phyloP scores from a whole-genome alignment of 2,113 vertebrate species.

The Pseudorectes ferrugineus region DNA sequence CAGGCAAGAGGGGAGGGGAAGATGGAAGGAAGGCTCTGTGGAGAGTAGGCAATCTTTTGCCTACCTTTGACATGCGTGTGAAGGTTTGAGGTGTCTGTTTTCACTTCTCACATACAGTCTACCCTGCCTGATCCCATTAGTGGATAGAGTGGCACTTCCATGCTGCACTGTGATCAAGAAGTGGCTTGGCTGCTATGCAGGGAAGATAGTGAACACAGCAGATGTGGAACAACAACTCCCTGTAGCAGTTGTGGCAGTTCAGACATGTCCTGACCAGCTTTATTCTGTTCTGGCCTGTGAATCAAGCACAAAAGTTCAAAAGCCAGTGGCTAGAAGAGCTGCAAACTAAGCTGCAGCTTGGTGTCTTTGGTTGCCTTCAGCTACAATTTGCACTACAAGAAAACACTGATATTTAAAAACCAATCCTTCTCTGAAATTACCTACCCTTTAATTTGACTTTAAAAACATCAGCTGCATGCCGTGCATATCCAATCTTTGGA shows the following conservation, averaged over 20 bases:
- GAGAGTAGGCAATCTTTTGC: not conserved
- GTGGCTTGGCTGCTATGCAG: not conserved
- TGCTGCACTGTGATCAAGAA: not conserved
- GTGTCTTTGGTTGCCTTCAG: not conserved
- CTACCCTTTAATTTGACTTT: not conserved
- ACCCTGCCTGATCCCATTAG: not conserved
- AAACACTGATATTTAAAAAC: not conserved
- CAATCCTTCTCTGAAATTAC: not conserved
- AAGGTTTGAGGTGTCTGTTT: not conserved
- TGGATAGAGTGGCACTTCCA: not conserved
- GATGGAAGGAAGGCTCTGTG: not conserved
- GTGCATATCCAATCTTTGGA: not conserved
- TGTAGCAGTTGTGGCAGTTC: not conserved
- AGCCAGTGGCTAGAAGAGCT: not conserved
- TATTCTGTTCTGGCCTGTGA: not conserved
- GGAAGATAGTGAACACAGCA: not conserved
- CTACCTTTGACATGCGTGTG: rapidly evolving
- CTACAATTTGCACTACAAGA: not conserved
- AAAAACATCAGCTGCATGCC: not conserved
- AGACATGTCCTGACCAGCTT: not conserved
- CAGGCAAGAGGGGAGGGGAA: not conserved
- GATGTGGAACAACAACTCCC: not conserved
- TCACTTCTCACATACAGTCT: not conserved
- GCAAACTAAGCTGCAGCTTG: not conserved
- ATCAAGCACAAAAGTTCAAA: not conserved